A percentile compares a stretch with the other conserved stretches of the same genome.
Evolutionary conservation across 2,113 vertebrate species (phyloP).

Genomic region (Larimichthys crocea): DNA sequence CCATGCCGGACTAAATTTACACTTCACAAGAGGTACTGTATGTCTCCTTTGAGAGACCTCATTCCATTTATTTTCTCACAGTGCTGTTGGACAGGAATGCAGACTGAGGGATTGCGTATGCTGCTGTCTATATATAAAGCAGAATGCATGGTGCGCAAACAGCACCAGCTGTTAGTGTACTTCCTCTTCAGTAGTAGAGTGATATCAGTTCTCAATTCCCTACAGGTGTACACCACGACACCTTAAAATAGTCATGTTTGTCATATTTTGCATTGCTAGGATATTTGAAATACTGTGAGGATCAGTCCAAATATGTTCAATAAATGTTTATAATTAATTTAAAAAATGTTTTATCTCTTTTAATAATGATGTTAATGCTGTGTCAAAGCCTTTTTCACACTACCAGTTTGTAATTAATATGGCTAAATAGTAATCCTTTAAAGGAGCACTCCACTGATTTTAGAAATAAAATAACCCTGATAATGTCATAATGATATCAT

Average conservation of each 20-base stretch:
- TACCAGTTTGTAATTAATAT: not conserved
- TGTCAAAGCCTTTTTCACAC: not conserved
- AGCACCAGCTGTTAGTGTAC: slow-evolving; percentile 57
- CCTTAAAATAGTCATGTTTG: not conserved
- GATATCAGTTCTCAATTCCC: slow-evolving; percentile 11
- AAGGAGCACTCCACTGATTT: no score
- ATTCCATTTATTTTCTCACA: slow-evolving; percentile 63
- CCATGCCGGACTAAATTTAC: slow-evolving; percentile 64
- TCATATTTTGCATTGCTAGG: not conserved
- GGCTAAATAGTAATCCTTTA: not conserved
- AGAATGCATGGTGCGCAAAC: slow-evolving; percentile 44
- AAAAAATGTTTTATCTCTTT: not conserved
- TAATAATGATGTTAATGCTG: not conserved
- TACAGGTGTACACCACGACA: slow-evolving; percentile 4
- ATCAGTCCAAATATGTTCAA: not conserved
- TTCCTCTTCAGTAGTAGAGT: slow-evolving; percentile 23
- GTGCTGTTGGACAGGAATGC: slow-evolving; percentile 54
- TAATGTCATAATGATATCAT: no score
- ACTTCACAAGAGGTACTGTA: slow-evolving; percentile 39
- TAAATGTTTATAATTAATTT: not conserved
- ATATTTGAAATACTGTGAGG: not conserved
- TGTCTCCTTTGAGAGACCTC: slow-evolving; percentile 41
- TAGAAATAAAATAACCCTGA: no score
- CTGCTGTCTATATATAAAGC: slow-evolving; percentile 72
- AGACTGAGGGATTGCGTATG: slow-evolving; percentile 37